Conservation (phyloP, 2,113 vertebrate genomes). For the Dolichotis patagonum region DNA sequence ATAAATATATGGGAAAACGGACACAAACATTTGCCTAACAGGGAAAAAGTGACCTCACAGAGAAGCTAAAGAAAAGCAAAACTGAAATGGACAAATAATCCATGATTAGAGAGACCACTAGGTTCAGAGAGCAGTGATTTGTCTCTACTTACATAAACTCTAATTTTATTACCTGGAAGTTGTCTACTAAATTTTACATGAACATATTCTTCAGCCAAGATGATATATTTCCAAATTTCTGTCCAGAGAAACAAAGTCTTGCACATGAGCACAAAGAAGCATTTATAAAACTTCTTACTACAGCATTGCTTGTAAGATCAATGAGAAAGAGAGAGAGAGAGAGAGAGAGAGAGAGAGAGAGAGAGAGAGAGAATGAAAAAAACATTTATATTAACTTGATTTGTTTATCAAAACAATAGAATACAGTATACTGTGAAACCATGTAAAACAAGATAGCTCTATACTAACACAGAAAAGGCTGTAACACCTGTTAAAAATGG, state of each 20-base stretch:
- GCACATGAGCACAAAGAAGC: background rate
- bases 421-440: background rate
- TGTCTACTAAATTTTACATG: conserved; percentile 61
- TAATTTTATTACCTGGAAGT: conserved; percentile 51
- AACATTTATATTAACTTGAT: background rate
- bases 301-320: background rate
- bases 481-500: background rate
- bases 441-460: conserved; percentile 21
- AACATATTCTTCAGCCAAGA: conserved; percentile 51
- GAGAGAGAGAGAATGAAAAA: background rate
- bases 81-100: conserved; percentile 36
- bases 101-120: conserved; percentile 39
- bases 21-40: background rate
- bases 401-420: conserved; percentile 29
- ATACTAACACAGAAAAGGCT: background rate
- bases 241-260: conserved; percentile 40
- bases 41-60: background rate
- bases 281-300: conserved; percentile 38
- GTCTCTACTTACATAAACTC: conserved; percentile 58
- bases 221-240: conserved; percentile 50
- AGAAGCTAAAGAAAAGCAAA: conserved; percentile 52
- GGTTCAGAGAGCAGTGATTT: conserved; percentile 56
- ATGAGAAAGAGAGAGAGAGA: background rate
- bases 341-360: background rate
- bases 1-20: background rate